These are phyloP conservation scores for Erannis defoliaria DNA, from an alignment of 2,888 invertebrate genomes.

Conservation along the genomic window DNA sequence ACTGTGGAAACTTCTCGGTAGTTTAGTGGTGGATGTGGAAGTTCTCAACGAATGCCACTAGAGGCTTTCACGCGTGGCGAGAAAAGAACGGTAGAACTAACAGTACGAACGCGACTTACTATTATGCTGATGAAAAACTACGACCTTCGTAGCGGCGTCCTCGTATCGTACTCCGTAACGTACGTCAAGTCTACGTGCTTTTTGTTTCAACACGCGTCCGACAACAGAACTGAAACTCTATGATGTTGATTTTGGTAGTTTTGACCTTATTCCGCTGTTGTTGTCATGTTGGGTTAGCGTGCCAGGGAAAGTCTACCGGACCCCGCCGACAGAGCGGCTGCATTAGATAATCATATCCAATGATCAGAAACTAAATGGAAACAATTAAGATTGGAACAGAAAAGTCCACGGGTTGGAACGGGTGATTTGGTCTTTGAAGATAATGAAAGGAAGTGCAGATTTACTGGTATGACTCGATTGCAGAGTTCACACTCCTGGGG, in stretches of 20 bases:
- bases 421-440: too few species aligned
- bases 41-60: too few species aligned
- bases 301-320: neutral
- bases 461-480: too few species aligned
- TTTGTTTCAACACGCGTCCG: conserved; percentile 12
- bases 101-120: neutral
- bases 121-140: neutral
- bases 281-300: neutral
- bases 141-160: conserved; percentile 1
- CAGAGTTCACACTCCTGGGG: too few species aligned
- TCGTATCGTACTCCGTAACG: conserved; percentile 5
- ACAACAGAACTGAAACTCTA: neutral
- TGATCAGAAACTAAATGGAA: neutral
- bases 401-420: too few species aligned
- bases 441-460: too few species aligned
- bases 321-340: too few species aligned
- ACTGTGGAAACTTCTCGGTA: too few species aligned
- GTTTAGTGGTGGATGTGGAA: too few species aligned
- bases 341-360: neutral
- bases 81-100: neutral
- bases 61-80: too few species aligned
- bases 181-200: conserved; percentile 18
- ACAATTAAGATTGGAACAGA: too few species aligned
- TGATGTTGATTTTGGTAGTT: conserved; percentile 1
- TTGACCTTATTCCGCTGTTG: neutral